A percentile compares a stretch with the other conserved stretches of the same genome.
Evolutionary conservation across 2,888 invertebrate species (phyloP).

Genomic region (Hyppa rectilinea): DNA sequence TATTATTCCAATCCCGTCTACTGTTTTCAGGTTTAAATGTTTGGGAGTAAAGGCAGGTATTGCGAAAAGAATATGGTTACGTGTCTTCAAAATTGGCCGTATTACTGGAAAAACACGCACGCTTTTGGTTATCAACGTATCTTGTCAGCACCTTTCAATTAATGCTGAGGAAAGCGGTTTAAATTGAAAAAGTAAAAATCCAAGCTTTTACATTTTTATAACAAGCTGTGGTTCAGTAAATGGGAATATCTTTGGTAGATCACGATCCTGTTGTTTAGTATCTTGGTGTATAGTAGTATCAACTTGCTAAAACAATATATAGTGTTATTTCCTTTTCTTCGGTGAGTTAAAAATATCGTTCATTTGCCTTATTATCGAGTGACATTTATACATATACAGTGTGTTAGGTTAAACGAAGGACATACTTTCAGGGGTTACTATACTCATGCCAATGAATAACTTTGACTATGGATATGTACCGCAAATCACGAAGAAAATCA

Average conservation of each 20-base stretch:
- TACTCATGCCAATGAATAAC: no score
- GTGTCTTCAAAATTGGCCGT: slow-evolving; percentile 77
- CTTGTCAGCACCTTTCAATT: slow-evolving; percentile 83
- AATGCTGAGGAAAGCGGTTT: slow-evolving; percentile 75
- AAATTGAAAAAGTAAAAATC: slow-evolving; percentile 73
- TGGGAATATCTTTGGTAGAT: slow-evolving; percentile 12
- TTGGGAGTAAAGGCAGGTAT: slow-evolving; percentile 43
- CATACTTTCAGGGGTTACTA: no score
- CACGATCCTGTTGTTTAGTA: slow-evolving; percentile 12
- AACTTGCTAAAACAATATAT: not conserved
- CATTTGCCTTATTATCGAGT: not conserved
- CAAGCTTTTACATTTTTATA: slow-evolving; percentile 62
- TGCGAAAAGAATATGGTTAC: slow-evolving; percentile 62
- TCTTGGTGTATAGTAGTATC: not conserved
- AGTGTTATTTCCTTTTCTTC: not conserved
- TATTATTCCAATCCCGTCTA: slow-evolving; percentile 26
- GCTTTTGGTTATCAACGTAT: slow-evolving; percentile 81
- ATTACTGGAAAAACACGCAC: slow-evolving; percentile 86
- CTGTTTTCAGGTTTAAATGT: slow-evolving; percentile 49
- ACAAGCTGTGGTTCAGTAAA: slow-evolving; percentile 34
- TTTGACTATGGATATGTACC: no score
- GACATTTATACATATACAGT: not conserved
- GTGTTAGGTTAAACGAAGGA: no score
- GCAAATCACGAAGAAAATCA: no score
- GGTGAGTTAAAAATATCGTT: not conserved